Evolutionary conservation across 2,113 vertebrate genomes (phyloP).

Genomic region (Ursus arctos): DNA sequence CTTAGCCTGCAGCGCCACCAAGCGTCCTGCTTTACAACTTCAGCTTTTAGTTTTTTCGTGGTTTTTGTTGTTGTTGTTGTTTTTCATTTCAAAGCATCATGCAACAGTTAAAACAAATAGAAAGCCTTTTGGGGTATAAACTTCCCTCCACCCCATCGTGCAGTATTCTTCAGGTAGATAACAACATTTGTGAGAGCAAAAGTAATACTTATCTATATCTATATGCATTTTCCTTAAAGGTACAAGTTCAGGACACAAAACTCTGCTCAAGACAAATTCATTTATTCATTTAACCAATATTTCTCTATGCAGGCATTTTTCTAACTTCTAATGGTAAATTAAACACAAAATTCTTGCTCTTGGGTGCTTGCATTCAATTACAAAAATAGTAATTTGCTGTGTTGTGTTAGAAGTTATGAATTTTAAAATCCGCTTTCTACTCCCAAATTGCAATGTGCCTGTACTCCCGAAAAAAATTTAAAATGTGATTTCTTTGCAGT

Average conservation of each 20-base stretch:
- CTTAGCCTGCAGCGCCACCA: constrained; percentile 81
- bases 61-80: neutral
- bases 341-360: neutral
- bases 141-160: neutral
- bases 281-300: constrained; percentile 1
- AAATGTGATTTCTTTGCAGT: neutral
- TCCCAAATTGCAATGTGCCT: neutral
- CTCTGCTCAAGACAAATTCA: neutral
- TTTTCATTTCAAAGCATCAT: constrained; percentile 47
- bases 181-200: neutral
- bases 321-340: neutral
- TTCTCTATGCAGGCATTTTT: neutral
- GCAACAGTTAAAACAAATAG: neutral
- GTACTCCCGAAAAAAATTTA: neutral
- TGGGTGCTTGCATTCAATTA: neutral
- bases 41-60: neutral
- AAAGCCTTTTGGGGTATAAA: neutral
- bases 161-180: neutral
- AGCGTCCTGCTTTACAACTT: constrained; percentile 66
- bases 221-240: neutral
- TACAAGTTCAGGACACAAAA: neutral
- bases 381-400: neutral
- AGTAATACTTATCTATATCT: neutral
- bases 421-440: constrained; percentile 30
- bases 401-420: neutral